These are phyloP conservation scores for Bubalus kerabau DNA, from an alignment of 2,113 vertebrate species.

Conservation along the genomic window DNA sequence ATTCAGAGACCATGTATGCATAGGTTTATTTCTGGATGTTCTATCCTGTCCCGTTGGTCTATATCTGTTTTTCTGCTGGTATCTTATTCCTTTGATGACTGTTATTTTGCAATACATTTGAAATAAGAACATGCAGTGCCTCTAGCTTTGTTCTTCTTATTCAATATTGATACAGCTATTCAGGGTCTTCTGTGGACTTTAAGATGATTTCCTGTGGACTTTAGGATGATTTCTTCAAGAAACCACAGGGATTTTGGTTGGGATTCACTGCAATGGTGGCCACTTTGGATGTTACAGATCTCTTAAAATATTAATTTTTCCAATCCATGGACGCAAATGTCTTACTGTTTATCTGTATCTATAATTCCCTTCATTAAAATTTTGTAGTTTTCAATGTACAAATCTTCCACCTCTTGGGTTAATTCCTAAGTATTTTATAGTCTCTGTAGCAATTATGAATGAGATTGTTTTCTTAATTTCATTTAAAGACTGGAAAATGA, in stretches of 20 bases:
- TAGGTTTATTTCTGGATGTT: neutral
- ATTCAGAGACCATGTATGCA: neutral
- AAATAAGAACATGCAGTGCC: neutral
- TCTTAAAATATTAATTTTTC: neutral
- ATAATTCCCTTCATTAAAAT: neutral
- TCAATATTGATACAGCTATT: neutral
- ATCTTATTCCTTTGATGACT: neutral
- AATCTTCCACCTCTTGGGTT: no score
- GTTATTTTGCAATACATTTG: neutral
- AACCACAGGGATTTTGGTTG: neutral
- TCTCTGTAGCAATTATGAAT: neutral
- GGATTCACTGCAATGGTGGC: neutral
- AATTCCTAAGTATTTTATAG: neutral
- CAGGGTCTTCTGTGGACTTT: neutral
- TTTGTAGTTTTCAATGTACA: neutral
- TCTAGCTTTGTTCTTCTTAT: neutral
- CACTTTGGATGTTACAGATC: neutral
- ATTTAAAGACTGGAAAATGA: neutral
- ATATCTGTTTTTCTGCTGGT: neutral
- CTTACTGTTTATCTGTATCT: neutral
- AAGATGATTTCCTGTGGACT: neutral
- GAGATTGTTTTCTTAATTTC: neutral
- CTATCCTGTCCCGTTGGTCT: neutral
- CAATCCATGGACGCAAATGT: no score
- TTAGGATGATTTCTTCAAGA: neutral